Conservation (phyloP, 2,797 vertebrate species). For the Tapera naevia region DNA sequence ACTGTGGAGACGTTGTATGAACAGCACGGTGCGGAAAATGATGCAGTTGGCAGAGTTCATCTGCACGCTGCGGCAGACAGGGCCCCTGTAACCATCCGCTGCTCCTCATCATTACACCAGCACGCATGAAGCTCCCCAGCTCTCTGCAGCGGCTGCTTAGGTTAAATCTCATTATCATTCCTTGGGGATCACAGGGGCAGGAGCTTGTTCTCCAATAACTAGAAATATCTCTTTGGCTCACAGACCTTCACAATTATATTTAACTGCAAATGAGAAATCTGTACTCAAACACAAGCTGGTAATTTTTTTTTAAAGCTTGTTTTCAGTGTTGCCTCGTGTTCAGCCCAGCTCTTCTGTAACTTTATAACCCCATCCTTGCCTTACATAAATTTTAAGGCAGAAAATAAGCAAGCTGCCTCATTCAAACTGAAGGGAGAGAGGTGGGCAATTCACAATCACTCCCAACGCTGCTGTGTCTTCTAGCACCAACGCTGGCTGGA, state of each 20-base stretch:
- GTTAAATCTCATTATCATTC: slow-evolving; percentile 65
- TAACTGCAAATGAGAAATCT: slow-evolving; percentile 67
- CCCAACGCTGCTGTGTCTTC: background rate
- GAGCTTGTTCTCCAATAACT: slow-evolving; percentile 49
- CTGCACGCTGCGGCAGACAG: background rate
- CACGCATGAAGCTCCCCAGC: background rate
- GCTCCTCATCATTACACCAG: background rate
- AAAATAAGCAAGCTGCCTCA: background rate
- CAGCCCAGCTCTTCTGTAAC: slow-evolving; percentile 22
- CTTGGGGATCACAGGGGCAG: slow-evolving; percentile 55
- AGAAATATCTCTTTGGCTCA: slow-evolving; percentile 59
- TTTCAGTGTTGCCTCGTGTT: slow-evolving; percentile 30
- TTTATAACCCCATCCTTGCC: background rate
- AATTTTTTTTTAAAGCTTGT: slow-evolving; percentile 36
- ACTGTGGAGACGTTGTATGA: background rate
- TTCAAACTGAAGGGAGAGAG: background rate
- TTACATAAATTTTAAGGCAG: background rate
- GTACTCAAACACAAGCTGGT: slow-evolving; percentile 60
- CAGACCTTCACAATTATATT: slow-evolving; percentile 64
- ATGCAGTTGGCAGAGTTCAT: background rate
- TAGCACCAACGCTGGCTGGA: accelerated
- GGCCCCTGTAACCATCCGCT: background rate
- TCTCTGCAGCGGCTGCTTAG: background rate
- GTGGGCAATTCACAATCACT: background rate
- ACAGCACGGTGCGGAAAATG: background rate